phyloP scores from a whole-genome alignment of 2,113 vertebrate species.

The Ursus arctos region DNA sequence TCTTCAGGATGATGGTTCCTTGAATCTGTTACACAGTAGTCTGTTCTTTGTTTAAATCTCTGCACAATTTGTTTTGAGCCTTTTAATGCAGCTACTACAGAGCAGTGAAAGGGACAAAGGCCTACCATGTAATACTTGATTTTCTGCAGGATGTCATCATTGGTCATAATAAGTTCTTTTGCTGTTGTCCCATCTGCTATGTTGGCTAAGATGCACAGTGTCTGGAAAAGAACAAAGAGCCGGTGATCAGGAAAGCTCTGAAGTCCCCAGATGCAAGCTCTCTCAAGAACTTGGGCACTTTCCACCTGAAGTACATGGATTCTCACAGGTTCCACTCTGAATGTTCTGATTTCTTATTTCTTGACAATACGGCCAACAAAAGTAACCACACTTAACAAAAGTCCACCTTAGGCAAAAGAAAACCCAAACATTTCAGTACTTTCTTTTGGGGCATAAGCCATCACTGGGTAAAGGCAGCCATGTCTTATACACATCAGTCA shows the following conservation, averaged over 20 bases:
- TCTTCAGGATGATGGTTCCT: not conserved
- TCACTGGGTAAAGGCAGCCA: not conserved
- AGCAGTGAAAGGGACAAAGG: constrained; percentile 13
- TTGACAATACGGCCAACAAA: not conserved
- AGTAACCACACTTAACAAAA: not conserved
- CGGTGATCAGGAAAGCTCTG: not conserved
- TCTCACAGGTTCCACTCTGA: not conserved
- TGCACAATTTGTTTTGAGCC: not conserved
- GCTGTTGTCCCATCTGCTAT: constrained; percentile 98
- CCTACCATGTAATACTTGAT: constrained; percentile 99
- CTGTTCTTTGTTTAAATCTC: not conserved
- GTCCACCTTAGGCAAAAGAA: not conserved
- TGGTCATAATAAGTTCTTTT: constrained; percentile 99
- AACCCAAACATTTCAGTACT: not conserved
- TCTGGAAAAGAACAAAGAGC: constrained; percentile 89
- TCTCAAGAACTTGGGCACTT: not conserved
- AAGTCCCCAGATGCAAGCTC: not conserved
- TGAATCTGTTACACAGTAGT: not conserved
- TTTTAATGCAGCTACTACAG: constrained; percentile 26
- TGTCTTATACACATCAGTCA: not conserved
- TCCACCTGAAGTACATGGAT: not conserved
- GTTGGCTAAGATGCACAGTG: constrained; percentile 97
- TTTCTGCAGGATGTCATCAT: constrained; percentile 99
- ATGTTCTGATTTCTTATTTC: not conserved
- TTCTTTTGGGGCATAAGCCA: constrained; percentile 8